phyloP scores from a whole-genome alignment of 1,140 invertebrate species.

The Drosophila rhopaloa region DNA sequence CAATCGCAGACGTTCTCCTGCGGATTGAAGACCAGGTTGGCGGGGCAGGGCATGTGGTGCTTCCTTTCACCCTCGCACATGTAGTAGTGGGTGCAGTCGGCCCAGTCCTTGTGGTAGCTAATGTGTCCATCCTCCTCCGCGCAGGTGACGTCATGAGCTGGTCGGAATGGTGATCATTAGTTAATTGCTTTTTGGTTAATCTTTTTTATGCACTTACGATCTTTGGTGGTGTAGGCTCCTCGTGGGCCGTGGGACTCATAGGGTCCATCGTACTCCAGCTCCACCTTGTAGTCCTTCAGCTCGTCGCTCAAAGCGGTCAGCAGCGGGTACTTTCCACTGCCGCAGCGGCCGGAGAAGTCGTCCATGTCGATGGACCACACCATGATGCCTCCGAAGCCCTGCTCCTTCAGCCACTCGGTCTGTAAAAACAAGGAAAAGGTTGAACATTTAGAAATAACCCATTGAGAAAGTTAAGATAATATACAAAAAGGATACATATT shows the following conservation, averaged over 20 bases:
- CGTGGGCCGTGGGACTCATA: slow-evolving; percentile 90
- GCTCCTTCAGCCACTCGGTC: slow-evolving; percentile 97
- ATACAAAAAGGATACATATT: too few species aligned
- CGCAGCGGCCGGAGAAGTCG: slow-evolving; percentile 95
- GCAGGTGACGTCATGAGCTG: slow-evolving; percentile 94
- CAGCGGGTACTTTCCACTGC: slow-evolving; percentile 95
- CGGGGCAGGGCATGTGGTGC: slow-evolving; percentile 98
- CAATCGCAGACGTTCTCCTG: slow-evolving; percentile 98
- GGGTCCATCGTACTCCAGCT: slow-evolving; percentile 94
- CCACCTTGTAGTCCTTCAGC: slow-evolving; percentile 92
- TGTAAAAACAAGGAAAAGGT: slow-evolving; percentile 80
- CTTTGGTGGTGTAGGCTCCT: slow-evolving; percentile 93
- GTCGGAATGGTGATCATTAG: slow-evolving; percentile 41
- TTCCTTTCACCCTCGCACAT: slow-evolving; percentile 98
- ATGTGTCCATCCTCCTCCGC: slow-evolving; percentile 97
- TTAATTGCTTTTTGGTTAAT: neutral
- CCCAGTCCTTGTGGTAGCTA: slow-evolving; percentile 95
- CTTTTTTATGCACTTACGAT: slow-evolving; percentile 88
- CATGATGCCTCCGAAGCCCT: slow-evolving; percentile 98
- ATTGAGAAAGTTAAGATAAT: too few species aligned
- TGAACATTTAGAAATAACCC: neutral
- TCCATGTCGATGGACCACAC: slow-evolving; percentile 99
- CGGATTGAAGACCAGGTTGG: slow-evolving; percentile 96
- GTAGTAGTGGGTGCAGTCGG: slow-evolving; percentile 96
- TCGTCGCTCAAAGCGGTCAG: slow-evolving; percentile 95